Base-by-base conservation (phyloP, 2,888 invertebrate genomes). In the Leptopilina syphax region DNA sequence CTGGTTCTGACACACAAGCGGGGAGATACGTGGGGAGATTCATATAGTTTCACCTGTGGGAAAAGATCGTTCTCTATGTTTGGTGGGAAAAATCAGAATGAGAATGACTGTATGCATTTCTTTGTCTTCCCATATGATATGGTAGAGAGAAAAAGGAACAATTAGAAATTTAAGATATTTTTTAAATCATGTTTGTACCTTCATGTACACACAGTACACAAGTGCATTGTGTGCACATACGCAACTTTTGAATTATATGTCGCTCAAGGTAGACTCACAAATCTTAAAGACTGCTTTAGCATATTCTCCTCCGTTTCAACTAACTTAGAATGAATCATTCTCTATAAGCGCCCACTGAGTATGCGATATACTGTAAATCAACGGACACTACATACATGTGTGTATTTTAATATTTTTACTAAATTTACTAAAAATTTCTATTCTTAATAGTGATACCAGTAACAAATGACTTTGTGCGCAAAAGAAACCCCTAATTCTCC, bases 271-370 rank as follows among this genome's bases (percentile, higher is more conserved):
- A 68, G 68, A 68, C 68, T 68, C 68, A 68, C 68, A 68, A 68
- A 68, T 68, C 68, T 68, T 68, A 50, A 44, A 68, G 68, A 24
- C 68, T 50, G 18, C 18, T 50, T 13, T 44, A 47, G 50, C 50
- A 18, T 12, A 50, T 18, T 68, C 41, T 66, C n/a, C 66, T 41
- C 34, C 66, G n/a, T 41, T 24, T 27, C 41, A 66, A 34, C 41
- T 66, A 44, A 50, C 24, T 68, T 68, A 68, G 68, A 68, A 68
- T 68, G 68, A 68, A 68, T 68, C 68, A 68, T 68, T 50, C 24
- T 60, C 60, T 60, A 63, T 18, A 44, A 63, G 63, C 63, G 63
- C 63, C 63, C 63, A 63, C 63, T 63, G 63, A 18, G 63, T 63
- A 63, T 24, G 24, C 24, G 63, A 18, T 63, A 24, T 63, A 63